phyloP scores from a whole-genome alignment of 2,888 invertebrate genomes.

The Lasioglossum vierecki region DNA sequence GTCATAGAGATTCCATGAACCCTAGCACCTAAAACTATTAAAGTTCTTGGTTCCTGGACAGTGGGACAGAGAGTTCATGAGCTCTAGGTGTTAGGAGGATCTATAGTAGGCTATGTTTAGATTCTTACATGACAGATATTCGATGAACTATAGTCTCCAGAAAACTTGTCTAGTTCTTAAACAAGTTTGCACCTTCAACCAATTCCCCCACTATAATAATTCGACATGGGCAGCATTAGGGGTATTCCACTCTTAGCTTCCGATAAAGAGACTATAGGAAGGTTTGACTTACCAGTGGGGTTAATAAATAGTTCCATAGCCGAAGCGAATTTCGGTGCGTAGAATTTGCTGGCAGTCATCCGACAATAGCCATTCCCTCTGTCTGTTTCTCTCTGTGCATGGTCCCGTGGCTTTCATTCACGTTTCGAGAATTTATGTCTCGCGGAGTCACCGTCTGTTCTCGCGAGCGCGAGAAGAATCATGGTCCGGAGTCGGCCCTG shows the following conservation, averaged over 20 bases:
- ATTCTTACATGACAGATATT: not conserved
- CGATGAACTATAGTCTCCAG: not conserved
- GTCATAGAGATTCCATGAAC: not conserved
- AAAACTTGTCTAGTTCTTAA: too few species aligned
- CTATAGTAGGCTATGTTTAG: not conserved
- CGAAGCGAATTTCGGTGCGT: not conserved
- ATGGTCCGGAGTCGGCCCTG: slow-evolving; percentile 66
- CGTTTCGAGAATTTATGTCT: slow-evolving; percentile 17
- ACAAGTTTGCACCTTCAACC: too few species aligned
- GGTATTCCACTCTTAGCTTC: not conserved
- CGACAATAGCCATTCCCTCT: not conserved
- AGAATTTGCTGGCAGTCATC: slow-evolving; percentile 1
- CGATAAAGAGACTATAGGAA: not conserved
- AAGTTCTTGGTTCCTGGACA: not conserved
- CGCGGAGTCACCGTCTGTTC: slow-evolving; percentile 31
- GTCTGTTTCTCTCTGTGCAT: not conserved
- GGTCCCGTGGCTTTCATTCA: not conserved
- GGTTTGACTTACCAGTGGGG: not conserved
- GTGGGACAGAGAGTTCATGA: not conserved
- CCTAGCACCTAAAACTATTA: not conserved
- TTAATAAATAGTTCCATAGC: not conserved
- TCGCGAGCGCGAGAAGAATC: slow-evolving; percentile 27
- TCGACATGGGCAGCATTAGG: not conserved
- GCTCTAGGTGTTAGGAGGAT: not conserved
- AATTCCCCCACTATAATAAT: too few species aligned